These are phyloP conservation scores for Argyrosomus japonicus DNA, from an alignment of 2,113 vertebrate species.

Conservation along the genomic window DNA sequence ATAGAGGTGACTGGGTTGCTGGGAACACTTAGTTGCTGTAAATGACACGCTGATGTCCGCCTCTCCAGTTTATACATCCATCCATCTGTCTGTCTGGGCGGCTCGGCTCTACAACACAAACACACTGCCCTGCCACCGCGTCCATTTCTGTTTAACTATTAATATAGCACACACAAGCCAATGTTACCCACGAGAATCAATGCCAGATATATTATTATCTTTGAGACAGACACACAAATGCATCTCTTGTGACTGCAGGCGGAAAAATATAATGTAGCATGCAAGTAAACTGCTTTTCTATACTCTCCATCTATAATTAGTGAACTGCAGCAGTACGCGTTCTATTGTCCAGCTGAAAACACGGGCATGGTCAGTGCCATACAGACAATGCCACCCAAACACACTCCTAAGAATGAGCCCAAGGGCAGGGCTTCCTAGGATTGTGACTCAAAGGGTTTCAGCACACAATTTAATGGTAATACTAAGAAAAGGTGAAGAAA, in stretches of 20 bases:
- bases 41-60: slow-evolving; percentile 29
- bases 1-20: slow-evolving; percentile 55
- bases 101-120: not conserved
- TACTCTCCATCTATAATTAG: slow-evolving; percentile 38
- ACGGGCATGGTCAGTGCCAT: slow-evolving; percentile 17
- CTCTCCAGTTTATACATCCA: slow-evolving; percentile 32
- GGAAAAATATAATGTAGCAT: slow-evolving; percentile 13
- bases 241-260: not conserved
- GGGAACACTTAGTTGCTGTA: slow-evolving; percentile 39
- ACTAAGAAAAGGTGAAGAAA: slow-evolving; percentile 19
- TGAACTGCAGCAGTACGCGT: slow-evolving; percentile 6
- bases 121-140: not conserved
- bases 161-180: not conserved
- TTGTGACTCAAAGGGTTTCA: slow-evolving; percentile 61
- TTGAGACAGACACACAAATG: not conserved
- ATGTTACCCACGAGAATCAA: not conserved
- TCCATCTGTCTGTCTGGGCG: slow-evolving; percentile 31
- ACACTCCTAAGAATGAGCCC: slow-evolving; percentile 34
- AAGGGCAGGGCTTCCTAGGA: slow-evolving; percentile 78
- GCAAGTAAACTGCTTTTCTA: not conserved
- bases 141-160: slow-evolving; percentile 1
- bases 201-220: slow-evolving; percentile 1
- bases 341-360: slow-evolving; percentile 49
- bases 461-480: slow-evolving; percentile 7
- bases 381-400: slow-evolving; percentile 56